Percentiles rank a stretch among this genome's conserved stretches.
phyloP scores from a whole-genome alignment of 2,888 invertebrate genomes.

The Phasia obesa region DNA sequence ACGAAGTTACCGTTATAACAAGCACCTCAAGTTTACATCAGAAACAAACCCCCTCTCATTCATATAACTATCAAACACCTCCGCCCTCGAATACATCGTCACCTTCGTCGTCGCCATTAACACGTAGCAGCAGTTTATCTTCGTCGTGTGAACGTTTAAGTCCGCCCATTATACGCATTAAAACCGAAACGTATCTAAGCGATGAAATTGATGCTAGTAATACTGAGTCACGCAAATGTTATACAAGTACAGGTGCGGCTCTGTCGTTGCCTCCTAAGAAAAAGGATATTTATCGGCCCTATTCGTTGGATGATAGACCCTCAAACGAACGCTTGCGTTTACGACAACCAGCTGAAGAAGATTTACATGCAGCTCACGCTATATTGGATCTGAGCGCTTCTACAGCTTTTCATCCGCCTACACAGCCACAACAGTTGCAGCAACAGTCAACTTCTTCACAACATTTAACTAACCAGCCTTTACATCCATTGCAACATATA shows the following conservation, averaged over 20 bases:
- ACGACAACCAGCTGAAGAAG: conserved; percentile 89
- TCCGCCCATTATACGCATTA: conserved; percentile 80
- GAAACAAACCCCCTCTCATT: conserved; percentile 73
- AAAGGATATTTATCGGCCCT: conserved; percentile 95
- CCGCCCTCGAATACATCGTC: conserved; percentile 82
- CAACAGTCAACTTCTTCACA: conserved; percentile 74
- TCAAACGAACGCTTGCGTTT: conserved; percentile 80
- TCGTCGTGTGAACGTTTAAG: conserved; percentile 76
- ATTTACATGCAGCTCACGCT: conserved; percentile 93
- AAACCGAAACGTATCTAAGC: conserved; percentile 75
- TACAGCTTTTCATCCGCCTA: conserved; percentile 87
- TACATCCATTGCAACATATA: conserved; percentile 76
- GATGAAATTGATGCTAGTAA: conserved; percentile 62
- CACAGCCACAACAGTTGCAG: conserved; percentile 83
- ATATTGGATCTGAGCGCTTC: conserved; percentile 94
- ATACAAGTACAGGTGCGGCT: conserved; percentile 92
- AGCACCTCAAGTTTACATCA: conserved; percentile 74
- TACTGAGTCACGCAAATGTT: conserved; percentile 85
- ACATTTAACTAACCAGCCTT: conserved; percentile 73
- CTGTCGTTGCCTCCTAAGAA: conserved; percentile 93
- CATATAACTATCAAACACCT: conserved; percentile 78
- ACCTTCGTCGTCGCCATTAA: conserved; percentile 81
- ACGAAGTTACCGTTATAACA: conserved; percentile 84
- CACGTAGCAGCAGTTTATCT: conserved; percentile 71
- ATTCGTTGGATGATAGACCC: conserved; percentile 89